Evolutionary conservation across 2,888 invertebrate genomes (phyloP).

Genomic region (Apamea crenata): DNA sequence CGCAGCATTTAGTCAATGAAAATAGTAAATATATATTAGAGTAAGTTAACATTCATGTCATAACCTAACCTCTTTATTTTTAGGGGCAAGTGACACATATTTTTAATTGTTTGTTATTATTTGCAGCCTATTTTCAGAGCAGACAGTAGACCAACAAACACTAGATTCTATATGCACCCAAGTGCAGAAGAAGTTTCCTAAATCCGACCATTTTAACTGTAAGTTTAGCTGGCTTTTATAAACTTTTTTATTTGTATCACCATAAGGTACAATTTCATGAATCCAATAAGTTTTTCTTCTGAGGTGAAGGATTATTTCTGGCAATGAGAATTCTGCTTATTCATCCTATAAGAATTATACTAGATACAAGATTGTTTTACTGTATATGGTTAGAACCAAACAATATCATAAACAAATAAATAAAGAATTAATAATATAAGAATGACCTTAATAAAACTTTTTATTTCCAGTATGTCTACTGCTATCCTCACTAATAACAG

Average conservation of each 20-base stretch:
- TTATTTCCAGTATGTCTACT: slow-evolving; percentile 85
- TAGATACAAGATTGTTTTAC: background rate
- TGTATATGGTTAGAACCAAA: background rate
- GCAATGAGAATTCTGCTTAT: slow-evolving; percentile 22
- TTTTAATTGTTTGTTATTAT: slow-evolving; percentile 59
- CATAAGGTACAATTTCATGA: slow-evolving; percentile 20
- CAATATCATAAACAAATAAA: background rate
- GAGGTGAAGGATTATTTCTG: background rate
- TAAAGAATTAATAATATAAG: background rate
- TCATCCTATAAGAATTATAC: slow-evolving; percentile 9
- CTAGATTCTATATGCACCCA: slow-evolving; percentile 94
- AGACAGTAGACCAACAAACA: slow-evolving; percentile 93
- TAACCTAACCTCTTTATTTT: slow-evolving; percentile 65
- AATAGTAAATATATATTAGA: slow-evolving; percentile 89
- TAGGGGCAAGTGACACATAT: slow-evolving; percentile 24
- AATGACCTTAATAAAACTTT: background rate
- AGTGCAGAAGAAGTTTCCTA: slow-evolving; percentile 94
- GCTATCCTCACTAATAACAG: slow-evolving; percentile 85
- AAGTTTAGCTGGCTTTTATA: slow-evolving; percentile 69
- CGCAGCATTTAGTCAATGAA: slow-evolving; percentile 85
- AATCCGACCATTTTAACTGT: slow-evolving; percentile 95
- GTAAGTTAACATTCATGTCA: slow-evolving; percentile 74
- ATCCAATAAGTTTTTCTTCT: slow-evolving; percentile 9
- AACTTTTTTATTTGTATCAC: slow-evolving; percentile 34
- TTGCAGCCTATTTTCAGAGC: slow-evolving; percentile 93